Percentiles rank a stretch among this genome's conserved stretches.
Evolutionary conservation across 2,113 vertebrate species (phyloP).

Genomic region (Lepisosteus osseus): DNA sequence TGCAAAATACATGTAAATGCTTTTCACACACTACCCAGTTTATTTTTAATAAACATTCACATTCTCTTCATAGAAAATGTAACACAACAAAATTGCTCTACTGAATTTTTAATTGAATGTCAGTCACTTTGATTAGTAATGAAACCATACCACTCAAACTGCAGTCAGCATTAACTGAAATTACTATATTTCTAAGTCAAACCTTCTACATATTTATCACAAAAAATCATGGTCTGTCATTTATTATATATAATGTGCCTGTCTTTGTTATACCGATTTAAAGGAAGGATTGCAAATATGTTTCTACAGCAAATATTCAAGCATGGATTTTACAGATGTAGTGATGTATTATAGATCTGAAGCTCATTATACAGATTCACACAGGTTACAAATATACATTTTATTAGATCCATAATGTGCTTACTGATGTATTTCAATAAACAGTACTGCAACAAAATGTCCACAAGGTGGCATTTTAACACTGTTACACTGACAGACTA

Average conservation of each 20-base stretch:
- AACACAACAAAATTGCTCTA: constrained; percentile 44
- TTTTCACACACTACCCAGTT: background rate
- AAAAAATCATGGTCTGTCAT: no score
- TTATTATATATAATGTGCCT: constrained; percentile 16
- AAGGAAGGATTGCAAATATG: background rate
- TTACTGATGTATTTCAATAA: background rate
- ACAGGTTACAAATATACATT: background rate
- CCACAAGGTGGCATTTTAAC: constrained; percentile 26
- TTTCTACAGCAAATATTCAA: background rate
- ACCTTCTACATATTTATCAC: constrained; percentile 47
- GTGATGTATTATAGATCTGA: background rate
- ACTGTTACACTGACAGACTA: background rate
- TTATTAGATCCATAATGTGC: no score
- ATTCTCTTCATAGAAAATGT: constrained; percentile 26
- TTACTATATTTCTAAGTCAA: constrained; percentile 38
- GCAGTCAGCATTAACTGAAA: constrained; percentile 53
- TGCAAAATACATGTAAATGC: background rate
- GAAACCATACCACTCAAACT: constrained; percentile 46
- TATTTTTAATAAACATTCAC: background rate
- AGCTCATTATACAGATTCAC: background rate
- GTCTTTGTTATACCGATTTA: constrained; percentile 1
- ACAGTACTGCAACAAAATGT: background rate
- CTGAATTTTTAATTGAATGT: constrained; percentile 56
- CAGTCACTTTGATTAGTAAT: constrained; percentile 52
- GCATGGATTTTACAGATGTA: background rate